phyloP scores from a whole-genome alignment of 2,113 vertebrate species.

The Xiphorhynchus elegans region DNA sequence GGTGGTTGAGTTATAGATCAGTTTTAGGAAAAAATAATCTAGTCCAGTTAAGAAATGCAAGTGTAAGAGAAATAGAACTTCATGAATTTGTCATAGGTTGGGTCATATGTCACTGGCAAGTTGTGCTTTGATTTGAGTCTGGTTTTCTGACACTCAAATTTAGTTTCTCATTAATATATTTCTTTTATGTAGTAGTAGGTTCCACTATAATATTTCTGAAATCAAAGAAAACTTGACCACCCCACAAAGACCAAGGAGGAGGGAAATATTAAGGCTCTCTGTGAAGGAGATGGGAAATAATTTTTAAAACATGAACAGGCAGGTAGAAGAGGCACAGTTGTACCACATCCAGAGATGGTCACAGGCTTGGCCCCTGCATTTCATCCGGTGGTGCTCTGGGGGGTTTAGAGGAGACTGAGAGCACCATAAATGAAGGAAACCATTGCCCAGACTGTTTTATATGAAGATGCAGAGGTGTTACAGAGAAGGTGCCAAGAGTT shows the following conservation, averaged over 20 bases:
- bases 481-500: not conserved
- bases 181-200: not conserved
- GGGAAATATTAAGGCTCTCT: not conserved
- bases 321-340: not conserved
- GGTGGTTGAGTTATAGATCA: not conserved
- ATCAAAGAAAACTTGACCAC: not conserved
- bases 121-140: not conserved
- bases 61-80: not conserved
- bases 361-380: not conserved
- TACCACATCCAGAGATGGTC: not conserved
- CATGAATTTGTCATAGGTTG: not conserved
- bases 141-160: not conserved
- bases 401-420: not conserved
- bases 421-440: not conserved
- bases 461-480: not conserved
- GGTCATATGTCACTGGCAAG: not conserved
- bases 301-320: not conserved
- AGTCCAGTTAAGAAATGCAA: not conserved
- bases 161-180: not conserved
- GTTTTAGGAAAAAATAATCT: not conserved
- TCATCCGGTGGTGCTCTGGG: not conserved
- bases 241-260: not conserved
- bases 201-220: not conserved
- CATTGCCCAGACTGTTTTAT: not conserved
- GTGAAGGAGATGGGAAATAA: not conserved